Evolutionary conservation across 2,113 vertebrate genomes (phyloP).

Genomic region (Salminus brasiliensis): DNA sequence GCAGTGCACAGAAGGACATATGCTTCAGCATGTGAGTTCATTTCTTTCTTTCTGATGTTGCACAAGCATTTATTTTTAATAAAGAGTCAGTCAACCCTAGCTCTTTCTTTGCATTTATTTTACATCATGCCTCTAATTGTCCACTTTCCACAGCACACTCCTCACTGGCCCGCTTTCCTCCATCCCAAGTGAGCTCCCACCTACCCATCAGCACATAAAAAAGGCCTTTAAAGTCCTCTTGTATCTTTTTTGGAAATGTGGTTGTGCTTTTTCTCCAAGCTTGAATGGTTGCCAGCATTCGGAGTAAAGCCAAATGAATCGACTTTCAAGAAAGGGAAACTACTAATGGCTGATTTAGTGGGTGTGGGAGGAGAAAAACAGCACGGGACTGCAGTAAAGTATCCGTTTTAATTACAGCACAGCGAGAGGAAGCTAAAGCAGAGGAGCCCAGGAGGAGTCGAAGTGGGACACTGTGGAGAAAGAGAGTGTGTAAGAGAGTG

Average conservation of each 20-base stretch:
- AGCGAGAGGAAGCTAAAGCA: background rate
- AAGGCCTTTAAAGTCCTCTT: conserved; percentile 2
- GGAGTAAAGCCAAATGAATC: conserved; percentile 42
- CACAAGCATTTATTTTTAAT: background rate
- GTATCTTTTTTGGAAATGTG: conserved; percentile 15
- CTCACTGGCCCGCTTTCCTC: background rate
- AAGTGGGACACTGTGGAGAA: background rate
- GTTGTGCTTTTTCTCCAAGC: conserved; percentile 1
- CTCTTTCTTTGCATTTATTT: background rate
- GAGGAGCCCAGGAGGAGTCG: background rate
- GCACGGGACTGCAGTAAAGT: conserved; percentile 17
- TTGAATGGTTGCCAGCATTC: conserved; percentile 26
- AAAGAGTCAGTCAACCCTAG: background rate
- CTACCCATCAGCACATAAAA: background rate
- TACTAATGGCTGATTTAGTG: conserved; percentile 22
- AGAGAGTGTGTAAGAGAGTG: background rate
- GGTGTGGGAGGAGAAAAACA: conserved; percentile 16
- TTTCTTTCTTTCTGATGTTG: too few species aligned
- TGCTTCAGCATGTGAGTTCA: background rate
- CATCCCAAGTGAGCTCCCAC: background rate
- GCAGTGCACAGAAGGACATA: background rate
- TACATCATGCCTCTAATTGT: background rate
- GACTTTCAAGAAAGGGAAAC: conserved; percentile 31
- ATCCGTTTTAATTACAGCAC: conserved; percentile 31
- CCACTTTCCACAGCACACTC: background rate